A percentile compares a stretch with the other conserved stretches of the same genome.
Conservation (phyloP, 2,113 vertebrate genomes). For the Leucopternis melanops region DNA sequence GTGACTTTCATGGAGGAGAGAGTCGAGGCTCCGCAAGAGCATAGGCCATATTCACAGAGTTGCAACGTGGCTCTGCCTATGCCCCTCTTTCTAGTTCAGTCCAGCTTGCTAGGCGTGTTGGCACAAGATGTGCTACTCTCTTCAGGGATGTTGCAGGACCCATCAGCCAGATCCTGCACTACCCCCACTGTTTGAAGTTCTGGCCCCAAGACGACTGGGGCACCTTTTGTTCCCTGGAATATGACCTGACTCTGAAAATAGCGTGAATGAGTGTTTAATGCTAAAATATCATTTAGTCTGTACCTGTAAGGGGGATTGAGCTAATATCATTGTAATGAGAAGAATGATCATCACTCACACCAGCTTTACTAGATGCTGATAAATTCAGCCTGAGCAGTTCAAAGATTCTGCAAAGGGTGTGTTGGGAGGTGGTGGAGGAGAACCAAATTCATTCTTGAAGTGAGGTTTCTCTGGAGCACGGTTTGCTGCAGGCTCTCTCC, state of each 20-base stretch:
- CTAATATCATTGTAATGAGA: neutral
- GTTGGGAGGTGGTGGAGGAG: neutral
- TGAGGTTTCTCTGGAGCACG: too few relatives aligned
- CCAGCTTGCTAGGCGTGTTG: neutral
- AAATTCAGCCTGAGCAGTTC: neutral
- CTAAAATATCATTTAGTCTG: neutral
- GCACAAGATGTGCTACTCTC: accelerated
- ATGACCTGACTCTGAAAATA: neutral
- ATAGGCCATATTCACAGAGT: neutral
- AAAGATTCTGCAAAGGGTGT: neutral
- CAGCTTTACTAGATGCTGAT: neutral
- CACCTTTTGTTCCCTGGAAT: neutral
- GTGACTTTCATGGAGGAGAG: neutral
- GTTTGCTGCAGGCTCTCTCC: too few relatives aligned
- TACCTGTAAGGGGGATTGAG: neutral
- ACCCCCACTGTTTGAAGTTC: neutral
- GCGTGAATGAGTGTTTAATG: neutral
- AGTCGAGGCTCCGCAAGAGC: accelerated
- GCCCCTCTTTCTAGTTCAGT: neutral
- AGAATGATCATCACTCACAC: neutral
- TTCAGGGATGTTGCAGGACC: neutral
- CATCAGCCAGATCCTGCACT: neutral
- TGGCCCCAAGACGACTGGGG: neutral
- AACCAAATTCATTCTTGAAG: too few relatives aligned
- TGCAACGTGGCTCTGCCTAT: neutral